Evolutionary conservation across 2,797 vertebrate species (phyloP).

Genomic region (Clarias fuscus): DNA sequence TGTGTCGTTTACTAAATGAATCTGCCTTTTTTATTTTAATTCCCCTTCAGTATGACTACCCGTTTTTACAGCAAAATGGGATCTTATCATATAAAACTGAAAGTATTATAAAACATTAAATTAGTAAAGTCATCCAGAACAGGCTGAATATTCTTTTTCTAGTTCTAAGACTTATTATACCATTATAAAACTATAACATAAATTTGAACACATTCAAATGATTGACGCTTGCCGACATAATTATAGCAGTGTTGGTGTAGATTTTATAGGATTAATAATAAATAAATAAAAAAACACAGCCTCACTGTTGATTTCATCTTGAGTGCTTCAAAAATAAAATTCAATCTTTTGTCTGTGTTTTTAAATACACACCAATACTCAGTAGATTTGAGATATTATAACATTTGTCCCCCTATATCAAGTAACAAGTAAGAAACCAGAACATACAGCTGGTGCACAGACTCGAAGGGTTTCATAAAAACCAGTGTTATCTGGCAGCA

Average conservation of each 20-base stretch:
- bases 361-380: not conserved
- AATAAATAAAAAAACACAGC: too few species aligned
- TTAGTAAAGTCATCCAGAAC: not conserved
- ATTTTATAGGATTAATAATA: not conserved
- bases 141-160: not conserved
- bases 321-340: not conserved
- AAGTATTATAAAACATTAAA: not conserved
- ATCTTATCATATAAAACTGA: not conserved
- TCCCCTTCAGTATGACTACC: not conserved
- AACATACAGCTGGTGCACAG: conserved; percentile 17
- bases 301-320: not conserved
- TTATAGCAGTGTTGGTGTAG: not conserved
- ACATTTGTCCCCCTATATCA: conserved; percentile 16
- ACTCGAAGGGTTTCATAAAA: conserved; percentile 28
- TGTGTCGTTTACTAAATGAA: not conserved
- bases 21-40: not conserved
- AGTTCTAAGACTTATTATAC: not conserved
- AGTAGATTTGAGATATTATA: conserved; percentile 16
- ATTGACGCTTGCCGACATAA: not conserved
- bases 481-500: conserved; percentile 25
- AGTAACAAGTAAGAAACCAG: conserved; percentile 30
- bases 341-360: not conserved
- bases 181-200: not conserved
- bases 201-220: not conserved
- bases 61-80: not conserved